Evolutionary conservation across 1,140 invertebrate genomes (phyloP).

Genomic region (Bombus consobrinus): DNA sequence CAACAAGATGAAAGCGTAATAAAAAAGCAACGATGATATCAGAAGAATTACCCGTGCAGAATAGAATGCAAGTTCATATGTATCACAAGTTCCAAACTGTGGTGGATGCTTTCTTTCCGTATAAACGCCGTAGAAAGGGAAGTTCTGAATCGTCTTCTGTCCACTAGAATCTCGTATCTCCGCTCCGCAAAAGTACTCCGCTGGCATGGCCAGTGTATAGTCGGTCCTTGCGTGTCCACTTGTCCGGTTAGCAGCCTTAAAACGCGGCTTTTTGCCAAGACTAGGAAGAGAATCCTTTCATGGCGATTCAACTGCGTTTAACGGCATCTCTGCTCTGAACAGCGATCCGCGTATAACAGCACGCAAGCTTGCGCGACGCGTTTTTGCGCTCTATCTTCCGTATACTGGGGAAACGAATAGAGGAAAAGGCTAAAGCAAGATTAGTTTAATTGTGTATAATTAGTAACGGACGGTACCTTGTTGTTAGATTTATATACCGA

Average conservation of each 20-base stretch:
- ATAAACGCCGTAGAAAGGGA: conserved; percentile 52
- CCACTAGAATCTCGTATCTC: conserved; percentile 50
- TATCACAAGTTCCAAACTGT: neutral
- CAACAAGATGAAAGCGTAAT: neutral
- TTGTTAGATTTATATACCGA: neutral
- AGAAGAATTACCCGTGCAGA: neutral
- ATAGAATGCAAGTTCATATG: neutral
- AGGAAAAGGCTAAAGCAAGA: neutral
- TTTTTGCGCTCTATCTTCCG: neutral
- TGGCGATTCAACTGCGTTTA: conserved; percentile 8
- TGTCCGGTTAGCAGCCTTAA: conserved; percentile 35
- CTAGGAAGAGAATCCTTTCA: conserved; percentile 30
- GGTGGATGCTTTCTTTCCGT: conserved; percentile 17
- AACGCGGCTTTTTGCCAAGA: conserved; percentile 60
- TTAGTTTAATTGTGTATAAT: conserved; percentile 12
- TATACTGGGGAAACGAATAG: neutral
- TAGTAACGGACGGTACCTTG: neutral
- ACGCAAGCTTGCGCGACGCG: neutral
- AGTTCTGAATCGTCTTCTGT: conserved; percentile 55
- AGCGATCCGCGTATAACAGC: neutral
- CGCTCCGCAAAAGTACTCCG: conserved; percentile 45
- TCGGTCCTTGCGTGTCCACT: conserved; percentile 48
- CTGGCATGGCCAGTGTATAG: conserved; percentile 53
- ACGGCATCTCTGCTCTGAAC: neutral
- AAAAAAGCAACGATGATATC: neutral